These are phyloP conservation scores for Nematopogon swammerdamellus DNA, from an alignment of 2,888 invertebrate genomes.

Conservation along the genomic window DNA sequence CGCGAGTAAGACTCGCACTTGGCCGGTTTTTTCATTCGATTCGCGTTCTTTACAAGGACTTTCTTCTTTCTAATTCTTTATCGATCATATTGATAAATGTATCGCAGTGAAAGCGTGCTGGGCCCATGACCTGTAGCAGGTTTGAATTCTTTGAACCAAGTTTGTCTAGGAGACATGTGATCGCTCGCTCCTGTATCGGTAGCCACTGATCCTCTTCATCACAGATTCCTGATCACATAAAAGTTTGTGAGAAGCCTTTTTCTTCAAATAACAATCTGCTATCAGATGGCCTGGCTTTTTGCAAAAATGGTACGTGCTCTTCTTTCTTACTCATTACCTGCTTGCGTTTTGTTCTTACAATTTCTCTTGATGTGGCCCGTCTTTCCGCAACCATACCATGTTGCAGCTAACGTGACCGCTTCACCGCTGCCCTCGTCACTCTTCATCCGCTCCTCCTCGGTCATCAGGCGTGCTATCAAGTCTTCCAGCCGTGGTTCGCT, in stretches of 20 bases:
- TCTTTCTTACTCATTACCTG: neutral
- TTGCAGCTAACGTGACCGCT: neutral
- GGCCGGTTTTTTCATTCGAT: too few species aligned
- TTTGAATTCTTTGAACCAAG: too few species aligned
- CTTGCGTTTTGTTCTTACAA: too few species aligned
- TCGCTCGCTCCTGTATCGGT: constrained; percentile 3
- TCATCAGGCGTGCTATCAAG: constrained; percentile 5
- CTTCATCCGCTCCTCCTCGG: constrained; percentile 4
- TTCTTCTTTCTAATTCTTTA: too few species aligned
- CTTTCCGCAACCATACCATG: neutral
- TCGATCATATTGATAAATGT: too few species aligned
- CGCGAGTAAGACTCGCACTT: too few species aligned
- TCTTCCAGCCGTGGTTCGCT: constrained; percentile 7
- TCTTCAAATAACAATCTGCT: constrained; percentile 1
- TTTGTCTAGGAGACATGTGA: too few species aligned
- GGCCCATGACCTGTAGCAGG: too few species aligned
- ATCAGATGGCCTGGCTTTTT: constrained; percentile 4
- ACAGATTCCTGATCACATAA: neutral
- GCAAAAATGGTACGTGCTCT: constrained; percentile 2
- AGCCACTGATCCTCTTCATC: constrained; percentile 1
- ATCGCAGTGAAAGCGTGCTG: too few species aligned
- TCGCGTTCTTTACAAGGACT: too few species aligned
- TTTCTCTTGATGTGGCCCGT: too few species aligned
- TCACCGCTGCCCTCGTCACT: neutral
- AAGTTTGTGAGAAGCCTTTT: neutral